Percentiles rank a stretch among this genome's conserved stretches.
These are phyloP conservation scores for Dissostichus mawsoni DNA, from an alignment of 2,113 vertebrate species.

Conservation along the genomic window DNA sequence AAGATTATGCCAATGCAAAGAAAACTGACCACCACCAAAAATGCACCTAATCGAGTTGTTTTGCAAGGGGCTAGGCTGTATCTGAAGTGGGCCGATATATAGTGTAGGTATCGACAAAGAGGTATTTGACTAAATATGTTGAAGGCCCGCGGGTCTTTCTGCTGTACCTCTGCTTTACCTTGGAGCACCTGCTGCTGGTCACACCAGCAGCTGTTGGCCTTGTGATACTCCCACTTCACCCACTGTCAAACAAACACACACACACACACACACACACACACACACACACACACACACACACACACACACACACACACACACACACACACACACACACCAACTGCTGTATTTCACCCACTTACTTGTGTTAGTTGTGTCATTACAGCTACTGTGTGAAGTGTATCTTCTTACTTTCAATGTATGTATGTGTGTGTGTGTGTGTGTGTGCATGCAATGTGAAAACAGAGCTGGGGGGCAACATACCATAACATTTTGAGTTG, in stretches of 20 bases:
- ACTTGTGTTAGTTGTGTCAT: conserved; percentile 15
- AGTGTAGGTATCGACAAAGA: conserved; percentile 1
- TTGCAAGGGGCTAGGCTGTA: not conserved
- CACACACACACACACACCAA: conserved; percentile 20
- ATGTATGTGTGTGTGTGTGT: not conserved
- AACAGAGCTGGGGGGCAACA: too few relatives aligned
- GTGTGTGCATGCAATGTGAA: too few relatives aligned
- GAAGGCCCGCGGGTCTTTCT: not conserved
- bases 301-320: conserved; percentile 21
- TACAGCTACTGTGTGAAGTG: not conserved
- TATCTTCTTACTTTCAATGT: not conserved
- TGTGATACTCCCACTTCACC: conserved; percentile 52
- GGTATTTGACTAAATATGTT: not conserved
- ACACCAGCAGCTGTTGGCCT: conserved; percentile 70
- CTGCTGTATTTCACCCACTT: conserved; percentile 18
- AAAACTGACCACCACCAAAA: not conserved
- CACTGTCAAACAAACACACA: not conserved
- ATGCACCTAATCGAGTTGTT: not conserved
- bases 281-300: conserved; percentile 3
- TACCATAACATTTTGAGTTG: too few relatives aligned
- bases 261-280: conserved; percentile 10
- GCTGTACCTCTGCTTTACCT: conserved; percentile 55
- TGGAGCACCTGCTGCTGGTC: conserved; percentile 67
- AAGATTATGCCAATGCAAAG: not conserved
- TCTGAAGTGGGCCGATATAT: not conserved